Evolutionary conservation across 1,140 invertebrate species (phyloP).

Genomic region (Brachionus sp.): DNA sequence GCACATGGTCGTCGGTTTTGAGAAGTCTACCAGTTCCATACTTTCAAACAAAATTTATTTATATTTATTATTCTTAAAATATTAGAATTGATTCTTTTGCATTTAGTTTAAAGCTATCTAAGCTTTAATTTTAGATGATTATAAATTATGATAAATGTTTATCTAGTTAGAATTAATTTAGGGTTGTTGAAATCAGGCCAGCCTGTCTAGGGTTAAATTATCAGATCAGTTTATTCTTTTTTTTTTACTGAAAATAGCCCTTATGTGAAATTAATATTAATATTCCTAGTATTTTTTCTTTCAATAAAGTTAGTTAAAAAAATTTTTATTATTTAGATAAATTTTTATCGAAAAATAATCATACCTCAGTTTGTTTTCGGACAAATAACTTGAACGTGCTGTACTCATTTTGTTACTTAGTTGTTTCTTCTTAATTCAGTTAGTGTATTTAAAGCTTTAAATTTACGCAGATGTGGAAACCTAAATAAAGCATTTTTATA

Average conservation of each 20-base stretch:
- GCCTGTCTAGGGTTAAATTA: not conserved
- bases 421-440: not conserved
- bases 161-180: not conserved
- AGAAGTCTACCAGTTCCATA: conserved; percentile 43
- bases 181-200: not conserved
- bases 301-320: too few species aligned
- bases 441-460: not conserved
- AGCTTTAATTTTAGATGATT: not conserved
- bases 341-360: too few species aligned
- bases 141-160: conserved; percentile 6
- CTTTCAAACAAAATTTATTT: not conserved
- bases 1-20: conserved; percentile 40
- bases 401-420: not conserved
- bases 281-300: too few species aligned
- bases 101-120: not conserved
- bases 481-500: not conserved
- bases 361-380: not conserved
- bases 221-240: not conserved
- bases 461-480: not conserved
- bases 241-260: not conserved
- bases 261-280: too few species aligned
- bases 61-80: not conserved
- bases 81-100: not conserved
- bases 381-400: not conserved
- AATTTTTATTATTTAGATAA: too few species aligned